Conservation (phyloP, 1,140 invertebrate species). For the Branchinecta lynchi region DNA sequence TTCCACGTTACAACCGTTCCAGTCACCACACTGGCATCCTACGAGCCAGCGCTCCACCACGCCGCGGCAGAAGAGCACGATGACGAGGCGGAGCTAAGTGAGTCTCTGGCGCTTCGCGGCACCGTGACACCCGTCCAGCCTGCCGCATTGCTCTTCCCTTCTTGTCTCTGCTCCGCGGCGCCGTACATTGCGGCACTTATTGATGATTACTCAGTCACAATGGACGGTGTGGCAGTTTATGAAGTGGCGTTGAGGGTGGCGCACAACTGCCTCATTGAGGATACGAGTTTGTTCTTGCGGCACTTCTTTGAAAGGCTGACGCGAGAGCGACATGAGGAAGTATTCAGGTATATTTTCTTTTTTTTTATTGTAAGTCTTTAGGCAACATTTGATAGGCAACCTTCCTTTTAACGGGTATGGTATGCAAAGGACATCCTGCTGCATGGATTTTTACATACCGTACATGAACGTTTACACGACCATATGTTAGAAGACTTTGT, state of each 20-base stretch:
- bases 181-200: conserved; percentile 84
- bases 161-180: conserved; percentile 83
- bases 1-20: conserved; percentile 94
- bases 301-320: conserved; percentile 93
- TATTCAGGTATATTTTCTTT: conserved; percentile 18
- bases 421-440: too few species aligned
- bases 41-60: conserved; percentile 75
- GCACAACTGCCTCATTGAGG: conserved; percentile 95
- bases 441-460: too few species aligned
- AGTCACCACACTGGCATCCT: conserved; percentile 83
- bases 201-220: conserved; percentile 86
- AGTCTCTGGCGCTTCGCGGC: conserved; percentile 27
- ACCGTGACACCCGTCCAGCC: conserved; percentile 51
- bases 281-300: conserved; percentile 84
- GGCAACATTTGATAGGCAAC: too few species aligned
- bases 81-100: conserved; percentile 35
- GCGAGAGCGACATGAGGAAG: conserved; percentile 68
- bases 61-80: conserved; percentile 65
- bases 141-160: conserved; percentile 89
- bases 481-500: too few species aligned
- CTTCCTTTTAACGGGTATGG: too few species aligned
- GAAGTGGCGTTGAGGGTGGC: conserved; percentile 74
- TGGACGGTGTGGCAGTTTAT: conserved; percentile 79
- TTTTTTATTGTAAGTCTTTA: conserved; percentile 28
- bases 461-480: too few species aligned